These are phyloP conservation scores for Oreohelix idahoensis DNA, from an alignment of 1,140 invertebrate genomes.

Conservation along the genomic window DNA sequence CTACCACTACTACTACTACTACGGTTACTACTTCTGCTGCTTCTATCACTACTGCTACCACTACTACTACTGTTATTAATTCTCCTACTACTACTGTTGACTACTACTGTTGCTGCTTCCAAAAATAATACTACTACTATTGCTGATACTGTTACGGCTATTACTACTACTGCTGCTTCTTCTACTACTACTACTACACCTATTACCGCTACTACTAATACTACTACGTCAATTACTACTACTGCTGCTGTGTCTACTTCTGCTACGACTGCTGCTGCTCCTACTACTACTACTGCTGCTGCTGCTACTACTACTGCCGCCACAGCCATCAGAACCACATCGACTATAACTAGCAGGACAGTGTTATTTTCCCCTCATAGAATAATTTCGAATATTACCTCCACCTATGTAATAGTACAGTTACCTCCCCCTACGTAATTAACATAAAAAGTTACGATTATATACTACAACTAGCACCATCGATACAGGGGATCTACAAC, in stretches of 20 bases:
- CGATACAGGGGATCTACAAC: too few relatives aligned
- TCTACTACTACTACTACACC: not conserved
- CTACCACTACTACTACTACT: conserved; percentile 30
- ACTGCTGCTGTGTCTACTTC: not conserved
- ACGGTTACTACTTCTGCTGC: conserved; percentile 23
- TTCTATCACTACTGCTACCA: conserved; percentile 24
- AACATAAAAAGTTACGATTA: too few relatives aligned
- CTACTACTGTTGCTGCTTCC: not conserved
- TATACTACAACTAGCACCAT: too few relatives aligned
- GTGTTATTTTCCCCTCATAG: not conserved
- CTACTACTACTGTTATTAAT: conserved; percentile 21
- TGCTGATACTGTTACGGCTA: not conserved
- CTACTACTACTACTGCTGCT: conserved; percentile 24
- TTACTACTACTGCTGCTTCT: not conserved
- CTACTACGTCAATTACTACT: conserved; percentile 12
- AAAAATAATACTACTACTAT: not conserved
- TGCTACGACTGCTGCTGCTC: not conserved
- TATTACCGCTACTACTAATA: conserved; percentile 27
- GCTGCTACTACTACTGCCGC: conserved; percentile 16
- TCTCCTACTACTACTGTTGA: not conserved
- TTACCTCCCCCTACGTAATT: too few relatives aligned
- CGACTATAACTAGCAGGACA: not conserved
- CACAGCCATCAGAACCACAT: not conserved
- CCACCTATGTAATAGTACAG: too few relatives aligned
- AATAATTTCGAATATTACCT: not conserved